Conservation (phyloP, 2,797 vertebrate species). For the Phoeniculus purpureus region DNA sequence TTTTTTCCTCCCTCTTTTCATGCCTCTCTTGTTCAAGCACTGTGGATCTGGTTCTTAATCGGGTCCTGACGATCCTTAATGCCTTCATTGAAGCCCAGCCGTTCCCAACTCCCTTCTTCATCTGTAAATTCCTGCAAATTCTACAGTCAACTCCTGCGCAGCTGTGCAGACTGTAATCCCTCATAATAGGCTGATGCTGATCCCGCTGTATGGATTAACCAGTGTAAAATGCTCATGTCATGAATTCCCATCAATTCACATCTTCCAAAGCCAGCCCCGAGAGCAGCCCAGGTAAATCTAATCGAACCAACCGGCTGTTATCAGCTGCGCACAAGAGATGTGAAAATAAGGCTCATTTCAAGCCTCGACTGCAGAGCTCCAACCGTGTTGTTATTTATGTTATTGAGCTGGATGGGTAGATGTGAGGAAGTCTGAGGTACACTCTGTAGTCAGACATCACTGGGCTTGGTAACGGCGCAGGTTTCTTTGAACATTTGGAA, state of each 20-base stretch:
- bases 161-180: conserved; percentile 46
- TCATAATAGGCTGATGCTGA: conserved; percentile 42
- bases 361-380: not conserved
- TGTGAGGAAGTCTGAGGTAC: too few species aligned
- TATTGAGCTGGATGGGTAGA: too few species aligned
- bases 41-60: conserved; percentile 27
- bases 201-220: conserved; percentile 50
- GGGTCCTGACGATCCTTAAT: conserved; percentile 32
- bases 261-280: not conserved
- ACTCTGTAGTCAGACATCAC: too few species aligned
- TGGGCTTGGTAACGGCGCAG: not conserved
- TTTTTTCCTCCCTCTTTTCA: not conserved
- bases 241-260: conserved; percentile 39
- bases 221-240: conserved; percentile 42
- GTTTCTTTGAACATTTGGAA: conserved; percentile 23
- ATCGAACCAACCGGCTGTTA: conserved; percentile 39
- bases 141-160: not conserved
- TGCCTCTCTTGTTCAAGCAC: not conserved
- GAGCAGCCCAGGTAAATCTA: conserved; percentile 50
- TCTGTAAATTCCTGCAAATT: conserved; percentile 45
- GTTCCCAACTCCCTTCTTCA: not conserved
- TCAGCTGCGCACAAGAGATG: conserved; percentile 42
- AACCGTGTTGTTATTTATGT: too few species aligned
- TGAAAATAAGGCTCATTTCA: conserved; percentile 54
- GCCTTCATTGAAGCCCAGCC: conserved; percentile 12